phyloP scores from a whole-genome alignment of 2,113 vertebrate genomes.

The Psettodes erumei region DNA sequence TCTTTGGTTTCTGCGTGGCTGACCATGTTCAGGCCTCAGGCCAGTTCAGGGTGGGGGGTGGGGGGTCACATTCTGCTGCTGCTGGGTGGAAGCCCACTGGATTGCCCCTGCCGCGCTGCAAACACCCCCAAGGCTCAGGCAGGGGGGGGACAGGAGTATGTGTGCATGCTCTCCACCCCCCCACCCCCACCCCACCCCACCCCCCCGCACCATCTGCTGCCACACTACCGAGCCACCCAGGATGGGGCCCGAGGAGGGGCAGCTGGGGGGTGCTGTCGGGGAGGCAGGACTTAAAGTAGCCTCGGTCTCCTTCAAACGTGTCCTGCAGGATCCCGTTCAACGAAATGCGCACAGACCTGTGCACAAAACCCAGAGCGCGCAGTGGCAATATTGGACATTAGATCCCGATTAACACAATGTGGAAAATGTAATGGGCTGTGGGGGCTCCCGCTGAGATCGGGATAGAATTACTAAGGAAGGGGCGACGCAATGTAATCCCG shows the following conservation, averaged over 20 bases:
- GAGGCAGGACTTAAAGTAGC: constrained; percentile 58
- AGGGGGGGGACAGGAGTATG: constrained; percentile 64
- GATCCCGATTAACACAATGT: constrained; percentile 72
- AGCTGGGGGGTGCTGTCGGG: constrained; percentile 65
- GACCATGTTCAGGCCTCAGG: constrained; percentile 66
- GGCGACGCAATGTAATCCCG: constrained; percentile 73
- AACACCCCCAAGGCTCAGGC: constrained; percentile 66
- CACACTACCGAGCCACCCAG: constrained; percentile 74
- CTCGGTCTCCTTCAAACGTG: constrained; percentile 31
- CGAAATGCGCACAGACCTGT: constrained; percentile 41
- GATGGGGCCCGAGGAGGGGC: constrained; percentile 69
- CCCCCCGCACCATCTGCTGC: constrained; percentile 78
- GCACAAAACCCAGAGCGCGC: constrained; percentile 28
- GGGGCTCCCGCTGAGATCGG: constrained; percentile 69
- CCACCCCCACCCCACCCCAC: neutral
- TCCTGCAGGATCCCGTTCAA: constrained; percentile 35
- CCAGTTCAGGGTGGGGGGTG: constrained; percentile 55
- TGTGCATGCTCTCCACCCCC: constrained; percentile 28
- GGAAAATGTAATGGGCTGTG: constrained; percentile 76
- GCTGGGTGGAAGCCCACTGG: constrained; percentile 68
- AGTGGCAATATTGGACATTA: constrained; percentile 53
- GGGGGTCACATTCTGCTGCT: constrained; percentile 78
- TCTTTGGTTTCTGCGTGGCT: constrained; percentile 73
- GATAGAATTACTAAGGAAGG: constrained; percentile 70
- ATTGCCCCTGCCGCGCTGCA: constrained; percentile 53